Base-by-base conservation (phyloP, 1,140 invertebrate genomes). In the Drosophila hydei region DNA sequence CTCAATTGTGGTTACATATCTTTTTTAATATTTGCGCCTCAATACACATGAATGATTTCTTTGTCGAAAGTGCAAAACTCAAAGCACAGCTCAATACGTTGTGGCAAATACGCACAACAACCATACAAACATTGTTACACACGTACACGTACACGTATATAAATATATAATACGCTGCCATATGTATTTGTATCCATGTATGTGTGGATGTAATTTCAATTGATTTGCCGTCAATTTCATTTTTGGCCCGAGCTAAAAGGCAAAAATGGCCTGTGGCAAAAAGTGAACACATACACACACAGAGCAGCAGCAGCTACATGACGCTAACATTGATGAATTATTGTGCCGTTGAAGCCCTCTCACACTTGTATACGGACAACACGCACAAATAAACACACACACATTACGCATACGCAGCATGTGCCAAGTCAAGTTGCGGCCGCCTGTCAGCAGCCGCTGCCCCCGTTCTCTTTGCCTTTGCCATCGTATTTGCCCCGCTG, bases 181-280 rank as follows among this genome's bases (percentile, higher is more conserved):
- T 36, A 2, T 54, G 30, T 54, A 27, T 42, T 18, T 45, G 8
- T n/a, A n/a, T n/a, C n/a, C n/a, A n/a, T 45, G 18, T 45, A 36
- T 6, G 19, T 33, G 12, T 50, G 40, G 61, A 18, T 61, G 54
- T 55, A 70, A 80, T 81, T 79, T 89, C 83, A 89, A 89, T 88
- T 89, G 83, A 88, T 88, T 88, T 89, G 80, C 75, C 85, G 76
- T 88, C 83, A 88, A 89, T 84, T 88, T 88, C 62, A 73, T 79
- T 84, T 79, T 77, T 9, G 69, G 40, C 63, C 61, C 36, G 59
- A 70, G n/a, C n/a, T 65, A 50, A 61, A 73, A 67, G 36, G 58
- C 78, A 68, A 47, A 76, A 73, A 68, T 59, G 55, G 36, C 59
- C 48, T 18, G 9, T 8, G 58, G 58, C 67, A 62, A 62, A 47